Base-by-base conservation (phyloP, 2,888 invertebrate species). In the Chrysolina americana region DNA sequence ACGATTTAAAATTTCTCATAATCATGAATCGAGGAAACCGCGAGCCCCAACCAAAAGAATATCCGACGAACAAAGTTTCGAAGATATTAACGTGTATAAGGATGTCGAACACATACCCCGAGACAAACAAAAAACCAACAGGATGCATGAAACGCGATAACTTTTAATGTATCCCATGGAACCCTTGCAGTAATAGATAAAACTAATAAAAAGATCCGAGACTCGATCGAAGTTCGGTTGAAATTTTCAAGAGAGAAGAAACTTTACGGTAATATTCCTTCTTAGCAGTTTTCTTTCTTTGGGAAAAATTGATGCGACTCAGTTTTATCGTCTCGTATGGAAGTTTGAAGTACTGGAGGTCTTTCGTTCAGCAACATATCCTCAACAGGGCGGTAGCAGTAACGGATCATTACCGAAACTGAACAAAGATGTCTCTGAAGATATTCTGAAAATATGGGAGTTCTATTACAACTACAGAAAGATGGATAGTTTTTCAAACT, bases 91-190 rank as follows among this genome's bases (percentile, higher is more conserved):
- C 36, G 28, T 53, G n/a, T 66, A 28, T 66, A 28, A 66, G 19
- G 17, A 50, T 66, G 48, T 66, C 50, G 44, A 56, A 68, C 69
- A 65, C 65, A 23, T 50, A 68, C 59, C 65, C 48, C 62, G 36
- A 28, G 36, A 47, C 62, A 21, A 48, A 69, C 68, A 50, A 65
- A 71, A 68, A 68, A 73, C 65, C 66, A 66, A 71, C 75, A 75
- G 75, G 72, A 75, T 70, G 72, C 71, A 64, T 71, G 76, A 76
- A 76, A 76, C 65, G 68, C 69, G 76, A 76, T 76, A 76, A 71
- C 73, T 62, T 68, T 71, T 71, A 71, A 73, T 56, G 69, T 64
- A 65, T 73, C 76, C 73, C 76, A 59, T 73, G 75, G 70, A 70
- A 70, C 68, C 62, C 41, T 68, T 62, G 69, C 76, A 71, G 73